These are phyloP conservation scores for Lysiphlebus fabarum DNA, from an alignment of 1,140 invertebrate genomes.

Conservation along the genomic window DNA sequence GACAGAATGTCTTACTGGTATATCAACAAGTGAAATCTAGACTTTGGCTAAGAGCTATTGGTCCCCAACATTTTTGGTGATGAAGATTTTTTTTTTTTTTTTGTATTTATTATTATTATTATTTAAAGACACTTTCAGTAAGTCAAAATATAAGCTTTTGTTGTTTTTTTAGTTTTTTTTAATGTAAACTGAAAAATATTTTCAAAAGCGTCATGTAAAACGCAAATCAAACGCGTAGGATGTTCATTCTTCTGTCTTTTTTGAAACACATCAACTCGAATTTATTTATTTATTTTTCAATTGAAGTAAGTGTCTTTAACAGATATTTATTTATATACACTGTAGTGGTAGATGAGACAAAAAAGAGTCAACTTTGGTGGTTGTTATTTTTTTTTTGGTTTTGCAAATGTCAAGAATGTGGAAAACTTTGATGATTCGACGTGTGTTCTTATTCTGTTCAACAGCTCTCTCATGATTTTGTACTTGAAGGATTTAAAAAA, in stretches of 20 bases:
- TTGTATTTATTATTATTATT: not conserved
- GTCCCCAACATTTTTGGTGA: constrained; percentile 1
- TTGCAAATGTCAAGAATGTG: constrained; percentile 21
- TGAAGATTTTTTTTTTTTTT: not conserved
- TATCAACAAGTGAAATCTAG: constrained; percentile 12
- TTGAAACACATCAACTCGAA: not conserved
- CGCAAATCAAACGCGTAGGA: not conserved
- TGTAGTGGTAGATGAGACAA: too few species aligned
- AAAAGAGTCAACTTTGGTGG: too few species aligned
- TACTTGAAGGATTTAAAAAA: not conserved
- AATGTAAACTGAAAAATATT: not conserved
- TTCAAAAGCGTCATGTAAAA: not conserved
- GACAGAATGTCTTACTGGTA: too few species aligned
- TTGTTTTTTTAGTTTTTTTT: too few species aligned
- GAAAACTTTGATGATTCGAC: constrained; percentile 20
- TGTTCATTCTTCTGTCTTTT: not conserved
- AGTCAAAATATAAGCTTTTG: too few species aligned
- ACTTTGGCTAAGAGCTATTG: not conserved
- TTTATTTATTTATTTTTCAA: not conserved
- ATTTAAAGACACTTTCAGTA: too few species aligned
- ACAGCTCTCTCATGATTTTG: not conserved
- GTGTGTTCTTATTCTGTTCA: constrained; percentile 4
- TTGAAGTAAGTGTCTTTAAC: too few species aligned
- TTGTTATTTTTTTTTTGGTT: constrained; percentile 1
- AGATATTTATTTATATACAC: too few species aligned